Evolutionary conservation across 2,797 vertebrate genomes (phyloP), one percentile per base, ranked within the genome.

Genomic region (Danio tinwini): DNA sequence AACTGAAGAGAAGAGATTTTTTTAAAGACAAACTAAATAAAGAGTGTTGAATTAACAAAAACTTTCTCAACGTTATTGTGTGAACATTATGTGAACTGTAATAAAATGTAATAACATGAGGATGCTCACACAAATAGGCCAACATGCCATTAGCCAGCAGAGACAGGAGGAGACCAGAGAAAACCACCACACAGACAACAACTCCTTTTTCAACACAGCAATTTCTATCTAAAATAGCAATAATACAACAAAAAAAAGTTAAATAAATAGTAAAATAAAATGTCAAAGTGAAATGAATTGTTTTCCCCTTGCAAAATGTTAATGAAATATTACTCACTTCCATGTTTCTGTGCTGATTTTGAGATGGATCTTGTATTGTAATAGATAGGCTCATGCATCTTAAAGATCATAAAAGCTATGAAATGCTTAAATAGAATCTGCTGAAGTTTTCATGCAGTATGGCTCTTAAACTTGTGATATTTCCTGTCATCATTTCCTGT

Each of bases 81-180:
- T 21, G 17, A 56, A 56, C 29, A 29, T 29, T 29, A 1, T 29
- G 29, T 29, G 29, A 29, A 29, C 29, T 29, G 29, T 29, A 29
- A 37, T 37, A 50, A 29, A 29, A 29, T 29, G 29, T 29, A 29
- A 37, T 50, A 50, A 50, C 7, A 53, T 13, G 9, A 6, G 3
- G 7, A 62, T 21, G 81, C 78, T 76, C 39, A 83, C 82, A 83
- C 42, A 83, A 29, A 76, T 68, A 76, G 6, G 47, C 12, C 8
- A 76, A 55, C 0, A 58, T 63, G 10, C 7, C 73, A 72, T 67
- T 80, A 7, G 52, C 45, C 21, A 83, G n/a, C 39, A 83, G n/a
- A 45, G 82, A 83, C 21, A 83, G 7, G 21, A 77, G 21, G 13
- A 81, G 67, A 6, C 39, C 21, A 6, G n/a, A 10, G 45, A 76